Evolutionary conservation across 2,888 invertebrate species (phyloP).

Genomic region (Drosophila maculinotata): DNA sequence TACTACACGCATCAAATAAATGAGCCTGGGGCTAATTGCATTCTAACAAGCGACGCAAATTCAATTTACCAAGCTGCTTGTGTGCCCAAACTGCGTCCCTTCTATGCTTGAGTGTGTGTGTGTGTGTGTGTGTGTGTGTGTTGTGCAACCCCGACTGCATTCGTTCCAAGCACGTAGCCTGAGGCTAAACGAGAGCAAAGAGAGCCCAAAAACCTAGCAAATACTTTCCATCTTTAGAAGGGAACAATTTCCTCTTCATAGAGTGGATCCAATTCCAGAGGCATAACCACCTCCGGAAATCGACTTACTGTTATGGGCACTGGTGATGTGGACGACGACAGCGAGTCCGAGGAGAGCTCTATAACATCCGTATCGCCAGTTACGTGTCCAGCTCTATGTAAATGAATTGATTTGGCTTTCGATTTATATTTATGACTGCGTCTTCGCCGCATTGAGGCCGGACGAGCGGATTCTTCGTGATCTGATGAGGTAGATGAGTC

Average conservation of each 20-base stretch:
- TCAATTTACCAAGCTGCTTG: constrained; percentile 81
- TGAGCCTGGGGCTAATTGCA: constrained; percentile 82
- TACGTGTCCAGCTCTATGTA: constrained; percentile 18
- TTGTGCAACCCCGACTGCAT: constrained; percentile 68
- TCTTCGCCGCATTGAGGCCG: constrained; percentile 21
- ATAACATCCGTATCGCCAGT: constrained; percentile 53
- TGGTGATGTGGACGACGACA: constrained; percentile 33
- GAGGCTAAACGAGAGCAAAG: constrained; percentile 13
- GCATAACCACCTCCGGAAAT: constrained; percentile 26
- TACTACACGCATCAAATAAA: constrained; percentile 42
- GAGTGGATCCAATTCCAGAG: constrained; percentile 72
- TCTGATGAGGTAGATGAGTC: constrained; percentile 69
- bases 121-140: constrained; percentile 7
- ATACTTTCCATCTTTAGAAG: constrained; percentile 35
- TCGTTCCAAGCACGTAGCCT: constrained; percentile 68
- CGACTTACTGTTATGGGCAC: constrained; percentile 33
- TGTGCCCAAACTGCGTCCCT: constrained; percentile 39
- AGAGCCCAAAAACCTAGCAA: constrained; percentile 5
- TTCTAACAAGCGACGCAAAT: constrained; percentile 83
- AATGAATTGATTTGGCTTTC: constrained; percentile 38
- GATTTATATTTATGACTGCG: constrained; percentile 10
- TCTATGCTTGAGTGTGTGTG: constrained; percentile 2
- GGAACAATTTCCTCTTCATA: constrained; percentile 81
- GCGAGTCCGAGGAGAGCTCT: constrained; percentile 69
- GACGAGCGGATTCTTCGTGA: constrained; percentile 40